Conservation (phyloP, 2,797 vertebrate genomes). For the Adrianichthys oophorus region DNA sequence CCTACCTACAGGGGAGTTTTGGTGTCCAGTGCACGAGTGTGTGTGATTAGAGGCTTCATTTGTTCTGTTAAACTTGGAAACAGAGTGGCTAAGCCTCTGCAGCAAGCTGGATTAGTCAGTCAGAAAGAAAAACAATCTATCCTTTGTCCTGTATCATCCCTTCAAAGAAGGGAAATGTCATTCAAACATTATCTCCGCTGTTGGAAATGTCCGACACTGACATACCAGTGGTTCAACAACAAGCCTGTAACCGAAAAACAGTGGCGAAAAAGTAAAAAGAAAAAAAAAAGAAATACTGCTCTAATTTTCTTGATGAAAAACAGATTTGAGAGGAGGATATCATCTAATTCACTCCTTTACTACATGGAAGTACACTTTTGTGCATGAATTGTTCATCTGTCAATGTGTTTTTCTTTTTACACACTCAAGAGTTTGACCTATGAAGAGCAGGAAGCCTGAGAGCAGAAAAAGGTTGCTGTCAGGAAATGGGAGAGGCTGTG, state of each 20-base stretch:
- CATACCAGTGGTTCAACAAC: background rate
- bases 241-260: constrained; percentile 1
- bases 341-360: no score
- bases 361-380: background rate
- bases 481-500: constrained; percentile 66
- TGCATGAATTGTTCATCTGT: constrained; percentile 9
- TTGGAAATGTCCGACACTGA: constrained; percentile 29
- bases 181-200: constrained; percentile 34
- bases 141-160: constrained; percentile 34
- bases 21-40: constrained; percentile 19
- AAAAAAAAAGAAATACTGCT: no score
- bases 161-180: constrained; percentile 20
- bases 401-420: constrained; percentile 10
- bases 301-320: no score
- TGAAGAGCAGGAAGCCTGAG: constrained; percentile 59
- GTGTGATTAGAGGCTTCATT: constrained; percentile 32
- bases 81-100: constrained; percentile 23
- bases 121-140: constrained; percentile 55
- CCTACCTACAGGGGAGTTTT: constrained; percentile 19
- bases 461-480: constrained; percentile 44
- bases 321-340: no score
- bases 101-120: constrained; percentile 44
- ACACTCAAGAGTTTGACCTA: constrained; percentile 28
- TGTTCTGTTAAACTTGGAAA: constrained; percentile 37
- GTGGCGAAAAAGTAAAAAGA: no score